phyloP scores from a whole-genome alignment of 2,113 vertebrate species.

The Gnathonemus longibarbis region DNA sequence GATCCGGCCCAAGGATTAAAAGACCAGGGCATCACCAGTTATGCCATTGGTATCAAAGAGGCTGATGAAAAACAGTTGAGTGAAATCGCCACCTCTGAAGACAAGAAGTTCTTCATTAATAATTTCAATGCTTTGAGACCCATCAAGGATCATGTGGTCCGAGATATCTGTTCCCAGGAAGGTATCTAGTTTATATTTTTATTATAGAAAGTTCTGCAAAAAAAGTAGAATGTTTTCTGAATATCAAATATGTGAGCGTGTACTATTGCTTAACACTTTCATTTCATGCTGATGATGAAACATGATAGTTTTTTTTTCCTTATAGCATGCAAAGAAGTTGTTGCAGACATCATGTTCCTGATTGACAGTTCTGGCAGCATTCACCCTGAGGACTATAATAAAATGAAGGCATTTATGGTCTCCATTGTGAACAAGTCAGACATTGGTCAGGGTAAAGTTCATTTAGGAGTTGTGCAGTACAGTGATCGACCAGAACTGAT shows the following conservation, averaged over 20 bases:
- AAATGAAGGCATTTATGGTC: conserved; percentile 69
- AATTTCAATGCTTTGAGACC: conserved; percentile 66
- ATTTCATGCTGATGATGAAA: background rate
- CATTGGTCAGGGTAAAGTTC: conserved; percentile 52
- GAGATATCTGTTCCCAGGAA: conserved; percentile 65
- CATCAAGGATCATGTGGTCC: conserved; percentile 64
- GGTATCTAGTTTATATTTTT: conserved; percentile 43
- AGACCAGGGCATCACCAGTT: conserved; percentile 51
- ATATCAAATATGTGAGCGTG: background rate
- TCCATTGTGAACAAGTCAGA: conserved; percentile 51
- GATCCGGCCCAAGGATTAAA: conserved; percentile 54
- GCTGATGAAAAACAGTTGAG: conserved; percentile 50
- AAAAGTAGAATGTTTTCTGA: background rate
- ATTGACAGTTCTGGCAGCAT: conserved; percentile 75
- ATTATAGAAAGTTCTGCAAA: background rate
- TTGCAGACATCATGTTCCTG: conserved; percentile 71
- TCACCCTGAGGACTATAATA: conserved; percentile 47
- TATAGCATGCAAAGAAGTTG: conserved; percentile 63
- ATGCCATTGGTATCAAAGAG: conserved; percentile 65
- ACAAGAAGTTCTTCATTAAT: conserved; percentile 62
- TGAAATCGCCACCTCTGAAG: conserved; percentile 54
- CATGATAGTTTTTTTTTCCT: background rate
- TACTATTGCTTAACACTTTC: background rate
- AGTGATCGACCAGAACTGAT: conserved; percentile 41
- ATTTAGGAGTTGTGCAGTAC: conserved; percentile 72